A percentile compares a stretch with the other conserved stretches of the same genome.
phyloP scores from a whole-genome alignment of 2,797 vertebrate genomes.

The Sebastes kiyomatsui region DNA sequence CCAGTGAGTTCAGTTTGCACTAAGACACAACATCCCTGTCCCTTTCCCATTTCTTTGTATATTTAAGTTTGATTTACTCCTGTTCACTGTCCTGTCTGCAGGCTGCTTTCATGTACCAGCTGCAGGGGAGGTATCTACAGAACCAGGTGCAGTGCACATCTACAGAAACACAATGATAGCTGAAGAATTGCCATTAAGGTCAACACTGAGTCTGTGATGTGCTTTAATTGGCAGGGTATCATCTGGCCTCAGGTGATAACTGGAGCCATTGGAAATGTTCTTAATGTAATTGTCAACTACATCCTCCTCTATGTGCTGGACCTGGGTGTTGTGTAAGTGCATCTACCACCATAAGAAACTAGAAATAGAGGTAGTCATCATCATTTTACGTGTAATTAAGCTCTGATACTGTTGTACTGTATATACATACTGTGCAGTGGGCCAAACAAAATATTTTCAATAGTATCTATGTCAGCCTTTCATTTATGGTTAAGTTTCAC shows the following conservation, averaged over 20 bases:
- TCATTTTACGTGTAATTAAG: not conserved
- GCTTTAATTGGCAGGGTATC: slow-evolving; percentile 79
- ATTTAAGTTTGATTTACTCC: not conserved
- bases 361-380: not conserved
- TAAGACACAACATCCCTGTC: not conserved
- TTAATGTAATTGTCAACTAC: slow-evolving; percentile 85
- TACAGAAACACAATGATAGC: not conserved
- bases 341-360: not conserved
- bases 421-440: no score
- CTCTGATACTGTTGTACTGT: not conserved
- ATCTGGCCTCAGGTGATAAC: slow-evolving; percentile 87
- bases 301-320: not conserved
- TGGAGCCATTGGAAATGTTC: slow-evolving; percentile 59
- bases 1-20: slow-evolving; percentile 83
- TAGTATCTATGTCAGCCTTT: no score
- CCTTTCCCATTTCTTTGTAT: not conserved
- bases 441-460: no score
- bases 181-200: not conserved
- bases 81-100: slow-evolving; percentile 2
- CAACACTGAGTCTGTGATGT: not conserved
- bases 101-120: slow-evolving; percentile 71
- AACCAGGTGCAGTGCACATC: slow-evolving; percentile 59
- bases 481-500: no score
- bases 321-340: not conserved
- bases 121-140: slow-evolving; percentile 60